Base-by-base conservation (phyloP, 2,888 invertebrate species). In the Chloromyia formosa region DNA sequence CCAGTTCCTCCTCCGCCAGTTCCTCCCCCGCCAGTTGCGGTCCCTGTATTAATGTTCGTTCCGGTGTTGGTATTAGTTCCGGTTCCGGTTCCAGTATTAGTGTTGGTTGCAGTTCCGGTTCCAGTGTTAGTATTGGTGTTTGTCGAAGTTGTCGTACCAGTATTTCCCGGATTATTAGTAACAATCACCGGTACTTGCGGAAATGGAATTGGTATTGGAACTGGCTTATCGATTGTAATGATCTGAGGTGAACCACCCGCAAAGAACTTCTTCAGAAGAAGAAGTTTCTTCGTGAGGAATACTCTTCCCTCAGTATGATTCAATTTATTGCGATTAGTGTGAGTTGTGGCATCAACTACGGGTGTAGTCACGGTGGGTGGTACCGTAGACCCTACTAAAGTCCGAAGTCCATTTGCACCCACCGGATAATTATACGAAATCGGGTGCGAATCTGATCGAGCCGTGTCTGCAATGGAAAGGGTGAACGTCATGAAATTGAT, bases 41-140 rank as follows among this genome's bases (percentile, higher is more conserved):
- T 76, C 0, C 53, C 49, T 0, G 66, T 14, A 0, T 58, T 4
- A 0, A 76, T 1, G 0, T 62, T 53, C 0, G 77, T 62, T 27
- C 80, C 81, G 0, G 78, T 78, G 1, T 79, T 77, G 0, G 76
- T 42, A 18, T 75, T 62, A 3, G 77, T 77, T 5, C 79, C 80
- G 0, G 75, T 78, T 1, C 79, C 79, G 0, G 81, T 82, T 1
- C 61, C 22, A 2, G 73, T 73, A 54, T 16, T 23, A 3, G 73
- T 27, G 49, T 18, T 35, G 3, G 73, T 61, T 12, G 35, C 64
- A 7, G 64, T 64, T 18, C 9, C 16, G 0, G 64, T 53, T 18
- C 62, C 64, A 10, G 73, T 74, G 10, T 53, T 64, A 3, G 54
- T 40, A 4, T 45, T 45, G 12, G 54, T 71, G 23, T 56, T 20